These are phyloP conservation scores for Heliconius erato DNA, from an alignment of 2,888 invertebrate genomes.

Conservation along the genomic window DNA sequence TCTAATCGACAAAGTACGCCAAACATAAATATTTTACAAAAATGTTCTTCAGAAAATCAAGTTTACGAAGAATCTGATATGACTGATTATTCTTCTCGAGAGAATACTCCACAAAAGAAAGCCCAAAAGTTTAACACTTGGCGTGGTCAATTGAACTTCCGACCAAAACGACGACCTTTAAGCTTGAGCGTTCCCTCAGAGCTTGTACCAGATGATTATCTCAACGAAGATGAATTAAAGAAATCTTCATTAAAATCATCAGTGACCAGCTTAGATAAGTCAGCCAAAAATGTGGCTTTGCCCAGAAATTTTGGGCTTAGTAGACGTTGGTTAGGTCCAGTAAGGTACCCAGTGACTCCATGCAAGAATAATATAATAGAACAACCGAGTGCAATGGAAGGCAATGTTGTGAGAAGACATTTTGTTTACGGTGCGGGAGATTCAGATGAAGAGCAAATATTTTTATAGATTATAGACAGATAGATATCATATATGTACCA, in stretches of 20 bases:
- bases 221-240: constrained; percentile 67
- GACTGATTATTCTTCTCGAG: constrained; percentile 72
- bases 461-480: constrained; percentile 76
- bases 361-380: constrained; percentile 78
- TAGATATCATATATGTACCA: constrained; percentile 26
- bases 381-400: constrained; percentile 70
- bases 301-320: constrained; percentile 87
- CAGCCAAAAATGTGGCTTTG: constrained; percentile 79
- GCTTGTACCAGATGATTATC: constrained; percentile 72
- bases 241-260: constrained; percentile 76
- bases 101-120: constrained; percentile 73
- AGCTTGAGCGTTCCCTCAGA: constrained; percentile 80
- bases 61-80: constrained; percentile 73
- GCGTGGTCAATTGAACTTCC: constrained; percentile 71
- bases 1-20: constrained; percentile 66
- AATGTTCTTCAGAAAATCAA: constrained; percentile 77
- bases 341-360: constrained; percentile 88
- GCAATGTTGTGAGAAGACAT: constrained; percentile 76
- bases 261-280: constrained; percentile 73
- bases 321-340: constrained; percentile 87
- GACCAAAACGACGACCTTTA: constrained; percentile 75
- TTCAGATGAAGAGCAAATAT: constrained; percentile 88
- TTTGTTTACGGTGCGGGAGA: constrained; percentile 82
- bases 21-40: constrained; percentile 70
- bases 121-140: constrained; percentile 78